A percentile compares a stretch with the other conserved stretches of the same genome.
These are phyloP conservation scores for Oconnorella tubifera DNA, from an alignment of 2,888 invertebrate genomes.

Conservation along the genomic window DNA sequence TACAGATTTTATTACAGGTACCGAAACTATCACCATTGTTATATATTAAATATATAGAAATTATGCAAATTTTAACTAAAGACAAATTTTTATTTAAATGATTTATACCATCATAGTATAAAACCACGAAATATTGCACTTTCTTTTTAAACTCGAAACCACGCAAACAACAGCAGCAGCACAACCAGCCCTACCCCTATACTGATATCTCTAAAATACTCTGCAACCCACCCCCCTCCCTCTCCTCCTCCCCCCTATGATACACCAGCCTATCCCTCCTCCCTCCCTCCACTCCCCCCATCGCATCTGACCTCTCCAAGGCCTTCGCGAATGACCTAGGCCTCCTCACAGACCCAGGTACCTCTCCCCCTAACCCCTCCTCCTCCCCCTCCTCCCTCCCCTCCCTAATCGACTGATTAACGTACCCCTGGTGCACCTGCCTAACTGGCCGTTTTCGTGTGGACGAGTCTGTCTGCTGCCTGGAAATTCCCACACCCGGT, in stretches of 20 bases:
- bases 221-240: neutral
- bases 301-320: neutral
- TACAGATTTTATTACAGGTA: too few species aligned
- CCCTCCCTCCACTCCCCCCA: neutral
- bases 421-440: neutral
- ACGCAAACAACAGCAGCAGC: too few species aligned
- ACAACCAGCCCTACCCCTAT: too few species aligned
- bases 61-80: too few species aligned
- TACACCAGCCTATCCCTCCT: neutral
- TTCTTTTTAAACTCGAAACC: too few species aligned
- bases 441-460: neutral
- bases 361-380: neutral
- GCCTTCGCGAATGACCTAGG: neutral
- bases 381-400: neutral
- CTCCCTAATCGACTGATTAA: neutral
- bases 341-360: neutral
- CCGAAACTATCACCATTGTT: too few species aligned
- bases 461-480: neutral
- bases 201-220: neutral
- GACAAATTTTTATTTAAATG: too few species aligned
- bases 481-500: too few species aligned
- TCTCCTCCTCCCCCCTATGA: neutral
- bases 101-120: too few species aligned
- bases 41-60: too few species aligned
- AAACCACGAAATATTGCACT: too few species aligned